Percentiles rank a stretch among this genome's conserved stretches.
Conservation (phyloP, 2,888 invertebrate genomes). For the Rambutsinella grinnellia region DNA sequence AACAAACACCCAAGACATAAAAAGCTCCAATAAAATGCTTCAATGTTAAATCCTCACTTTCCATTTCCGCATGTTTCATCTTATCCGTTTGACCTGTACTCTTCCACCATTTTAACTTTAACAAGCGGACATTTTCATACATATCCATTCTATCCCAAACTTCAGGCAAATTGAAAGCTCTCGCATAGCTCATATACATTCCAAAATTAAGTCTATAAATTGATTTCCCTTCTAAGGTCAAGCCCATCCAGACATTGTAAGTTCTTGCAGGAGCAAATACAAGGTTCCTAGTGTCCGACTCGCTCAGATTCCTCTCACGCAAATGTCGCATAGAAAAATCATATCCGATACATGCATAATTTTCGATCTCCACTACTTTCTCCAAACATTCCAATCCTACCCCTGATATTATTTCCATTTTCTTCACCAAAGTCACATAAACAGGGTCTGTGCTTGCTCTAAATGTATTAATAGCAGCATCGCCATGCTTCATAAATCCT, state of each 20-base stretch:
- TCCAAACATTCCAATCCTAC: constrained; percentile 13
- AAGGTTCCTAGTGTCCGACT: constrained; percentile 16
- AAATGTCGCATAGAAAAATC: constrained; percentile 22
- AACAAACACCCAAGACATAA: constrained; percentile 17
- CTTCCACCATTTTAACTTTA: constrained; percentile 43
- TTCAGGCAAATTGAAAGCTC: constrained; percentile 18
- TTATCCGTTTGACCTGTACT: constrained; percentile 40
- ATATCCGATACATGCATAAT: constrained; percentile 35
- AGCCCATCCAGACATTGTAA: constrained; percentile 24
- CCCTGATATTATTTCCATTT: constrained; percentile 22
- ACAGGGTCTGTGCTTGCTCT: constrained; percentile 22
- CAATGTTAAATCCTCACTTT: constrained; percentile 29
- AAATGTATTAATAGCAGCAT: constrained; percentile 26
- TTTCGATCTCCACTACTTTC: constrained; percentile 9
- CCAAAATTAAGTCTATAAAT: constrained; percentile 32
- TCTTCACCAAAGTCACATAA: constrained; percentile 16
- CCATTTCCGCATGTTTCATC: constrained; percentile 11
- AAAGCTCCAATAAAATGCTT: constrained; percentile 38
- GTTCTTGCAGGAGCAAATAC: constrained; percentile 29
- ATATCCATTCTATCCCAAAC: constrained; percentile 29
- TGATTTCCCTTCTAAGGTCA: constrained; percentile 25
- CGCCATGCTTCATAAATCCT: constrained; percentile 37
- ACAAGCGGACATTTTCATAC: constrained; percentile 31
- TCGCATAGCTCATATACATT: constrained; percentile 1
- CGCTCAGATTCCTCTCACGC: constrained; percentile 31